These are phyloP conservation scores for Tachina grossa DNA, from an alignment of 2,888 invertebrate genomes.

Conservation along the genomic window DNA sequence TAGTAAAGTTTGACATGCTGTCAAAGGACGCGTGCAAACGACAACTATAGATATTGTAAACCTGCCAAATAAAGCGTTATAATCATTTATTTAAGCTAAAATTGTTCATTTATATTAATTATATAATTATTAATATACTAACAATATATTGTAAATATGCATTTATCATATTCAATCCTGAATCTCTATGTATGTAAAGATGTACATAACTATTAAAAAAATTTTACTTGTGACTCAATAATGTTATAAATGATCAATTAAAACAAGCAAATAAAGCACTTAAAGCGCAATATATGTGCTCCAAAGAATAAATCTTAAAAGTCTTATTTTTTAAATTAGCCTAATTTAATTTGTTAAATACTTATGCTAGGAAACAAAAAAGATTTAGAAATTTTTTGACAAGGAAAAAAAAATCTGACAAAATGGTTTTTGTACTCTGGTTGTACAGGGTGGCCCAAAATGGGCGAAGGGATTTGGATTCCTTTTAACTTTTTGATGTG, in stretches of 20 bases:
- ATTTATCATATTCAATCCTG: neutral
- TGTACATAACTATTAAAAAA: neutral
- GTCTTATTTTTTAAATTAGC: neutral
- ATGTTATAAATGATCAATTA: slow-evolving; percentile 31
- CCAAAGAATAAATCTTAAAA: slow-evolving; percentile 35
- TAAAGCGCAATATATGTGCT: slow-evolving; percentile 63
- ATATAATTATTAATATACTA: slow-evolving; percentile 25
- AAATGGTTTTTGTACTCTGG: too few species aligned
- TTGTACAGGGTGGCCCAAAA: too few species aligned
- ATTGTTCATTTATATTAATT: slow-evolving; percentile 12
- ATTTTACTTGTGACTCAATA: slow-evolving; percentile 14
- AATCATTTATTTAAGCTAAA: slow-evolving; percentile 45
- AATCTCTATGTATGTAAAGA: too few species aligned
- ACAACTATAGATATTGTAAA: slow-evolving; percentile 7
- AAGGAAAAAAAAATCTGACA: too few species aligned
- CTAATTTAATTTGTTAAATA: too few species aligned
- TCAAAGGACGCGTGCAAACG: neutral
- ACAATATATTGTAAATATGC: slow-evolving; percentile 40
- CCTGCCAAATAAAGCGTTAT: slow-evolving; percentile 61
- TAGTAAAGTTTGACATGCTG: neutral
- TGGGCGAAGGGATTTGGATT: too few species aligned
- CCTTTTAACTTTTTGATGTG: too few species aligned
- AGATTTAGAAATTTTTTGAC: too few species aligned
- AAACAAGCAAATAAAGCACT: slow-evolving; percentile 55
- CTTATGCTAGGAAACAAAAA: too few species aligned